Percentiles rank a stretch among this genome's conserved stretches.
Evolutionary conservation across 23 tunicate species (phyloP).

Genomic region (Clavelina lepadiformis): DNA sequence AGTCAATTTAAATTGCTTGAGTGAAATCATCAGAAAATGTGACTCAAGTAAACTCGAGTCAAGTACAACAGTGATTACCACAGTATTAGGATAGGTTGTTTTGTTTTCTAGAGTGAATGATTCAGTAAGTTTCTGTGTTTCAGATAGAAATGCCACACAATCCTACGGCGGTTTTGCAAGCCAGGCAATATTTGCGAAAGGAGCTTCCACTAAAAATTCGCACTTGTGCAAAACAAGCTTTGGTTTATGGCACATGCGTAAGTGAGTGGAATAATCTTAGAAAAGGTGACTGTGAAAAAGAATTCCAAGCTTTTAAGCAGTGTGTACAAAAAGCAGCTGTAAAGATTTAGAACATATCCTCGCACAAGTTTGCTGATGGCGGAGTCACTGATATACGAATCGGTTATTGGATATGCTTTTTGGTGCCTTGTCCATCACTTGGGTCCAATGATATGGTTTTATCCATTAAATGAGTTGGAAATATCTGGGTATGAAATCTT

Average conservation of each 20-base stretch:
- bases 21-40: no score
- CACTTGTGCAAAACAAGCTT: slow-evolving; percentile 53
- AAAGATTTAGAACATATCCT: not conserved
- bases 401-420: slow-evolving; percentile 35
- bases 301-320: slow-evolving; percentile 62
- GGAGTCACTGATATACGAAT: slow-evolving; percentile 17
- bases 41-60: no score
- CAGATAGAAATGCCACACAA: slow-evolving; percentile 59
- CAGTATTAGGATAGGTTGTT: no score
- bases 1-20: no score
- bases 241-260: slow-evolving; percentile 79
- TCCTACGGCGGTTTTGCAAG: slow-evolving; percentile 59
- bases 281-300: slow-evolving; percentile 87
- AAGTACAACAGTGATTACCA: no score
- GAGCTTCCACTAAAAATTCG: slow-evolving; percentile 55
- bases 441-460: slow-evolving; percentile 80
- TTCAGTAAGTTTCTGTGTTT: no score
- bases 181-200: slow-evolving; percentile 53
- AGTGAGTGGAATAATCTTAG: slow-evolving; percentile 91
- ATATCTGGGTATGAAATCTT: slow-evolving; percentile 61
- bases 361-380: no score
- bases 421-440: slow-evolving; percentile 48
- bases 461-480: slow-evolving; percentile 61
- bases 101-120: no score
- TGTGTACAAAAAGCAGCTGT: slow-evolving; percentile 48